A percentile compares a stretch with the other conserved stretches of the same genome.
These are phyloP conservation scores for Triplophysa dalaica DNA, from an alignment of 2,113 vertebrate species.

Conservation along the genomic window DNA sequence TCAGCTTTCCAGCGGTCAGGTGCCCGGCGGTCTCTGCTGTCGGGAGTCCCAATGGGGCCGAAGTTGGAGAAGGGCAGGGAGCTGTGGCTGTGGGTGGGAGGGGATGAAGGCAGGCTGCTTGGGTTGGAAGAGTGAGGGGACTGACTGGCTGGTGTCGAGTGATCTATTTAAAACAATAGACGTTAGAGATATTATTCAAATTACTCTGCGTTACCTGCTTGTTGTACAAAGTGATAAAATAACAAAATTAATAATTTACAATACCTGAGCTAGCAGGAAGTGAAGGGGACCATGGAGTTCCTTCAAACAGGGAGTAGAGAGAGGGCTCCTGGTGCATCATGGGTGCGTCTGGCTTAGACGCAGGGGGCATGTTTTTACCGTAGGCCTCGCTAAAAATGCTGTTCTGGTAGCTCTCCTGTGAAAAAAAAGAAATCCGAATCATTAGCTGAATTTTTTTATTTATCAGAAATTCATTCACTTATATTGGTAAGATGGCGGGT, in stretches of 20 bases:
- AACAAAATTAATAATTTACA: background rate
- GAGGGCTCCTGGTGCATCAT: slow-evolving; percentile 91
- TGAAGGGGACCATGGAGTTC: slow-evolving; percentile 95
- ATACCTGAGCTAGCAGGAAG: slow-evolving; percentile 96
- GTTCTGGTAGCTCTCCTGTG: slow-evolving; percentile 89
- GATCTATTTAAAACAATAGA: slow-evolving; percentile 77
- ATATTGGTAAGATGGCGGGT: too few relatives aligned
- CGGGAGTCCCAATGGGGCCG: slow-evolving; percentile 93
- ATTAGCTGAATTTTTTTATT: background rate
- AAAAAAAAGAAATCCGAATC: background rate
- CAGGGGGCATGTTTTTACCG: slow-evolving; percentile 84
- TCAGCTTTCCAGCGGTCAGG: slow-evolving; percentile 95
- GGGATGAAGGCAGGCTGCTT: slow-evolving; percentile 96
- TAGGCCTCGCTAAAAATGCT: slow-evolving; percentile 97
- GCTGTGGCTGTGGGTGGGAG: slow-evolving; percentile 93
- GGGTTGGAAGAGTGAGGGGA: slow-evolving; percentile 99
- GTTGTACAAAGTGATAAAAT: too few relatives aligned
- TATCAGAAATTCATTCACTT: background rate
- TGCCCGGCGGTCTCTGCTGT: slow-evolving; percentile 87
- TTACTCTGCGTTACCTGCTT: background rate
- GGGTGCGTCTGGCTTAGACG: slow-evolving; percentile 82
- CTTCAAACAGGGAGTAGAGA: slow-evolving; percentile 95
- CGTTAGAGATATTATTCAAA: background rate
- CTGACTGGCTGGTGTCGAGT: slow-evolving; percentile 98
- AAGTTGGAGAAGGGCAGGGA: slow-evolving; percentile 93